A percentile compares a stretch with the other conserved stretches of the same genome.
Conservation (phyloP, 2,113 vertebrate species). For the Athene noctua region DNA sequence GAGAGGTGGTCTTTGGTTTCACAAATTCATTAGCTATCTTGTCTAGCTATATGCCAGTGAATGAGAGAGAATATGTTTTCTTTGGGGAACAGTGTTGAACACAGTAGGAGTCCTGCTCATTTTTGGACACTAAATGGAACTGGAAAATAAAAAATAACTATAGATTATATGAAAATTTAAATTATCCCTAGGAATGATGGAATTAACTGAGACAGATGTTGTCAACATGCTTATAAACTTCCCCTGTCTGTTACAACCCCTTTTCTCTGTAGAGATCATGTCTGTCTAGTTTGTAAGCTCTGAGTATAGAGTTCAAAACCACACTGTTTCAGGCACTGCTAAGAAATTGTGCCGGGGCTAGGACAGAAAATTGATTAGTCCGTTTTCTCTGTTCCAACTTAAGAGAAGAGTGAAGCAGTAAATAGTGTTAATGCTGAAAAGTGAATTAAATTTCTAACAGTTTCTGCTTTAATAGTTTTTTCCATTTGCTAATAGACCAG, state of each 20-base stretch:
- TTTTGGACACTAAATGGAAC: background rate
- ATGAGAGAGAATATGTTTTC: background rate
- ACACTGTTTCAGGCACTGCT: background rate
- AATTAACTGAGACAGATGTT: background rate
- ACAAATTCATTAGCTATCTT: background rate
- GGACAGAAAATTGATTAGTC: constrained; percentile 42
- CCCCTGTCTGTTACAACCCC: background rate
- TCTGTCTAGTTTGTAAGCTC: background rate
- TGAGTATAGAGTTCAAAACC: background rate
- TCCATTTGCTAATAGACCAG: constrained; percentile 61
- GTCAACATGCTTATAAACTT: background rate
- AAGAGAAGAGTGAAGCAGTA: constrained; percentile 22
- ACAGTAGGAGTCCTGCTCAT: background rate
- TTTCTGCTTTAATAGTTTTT: constrained; percentile 63
- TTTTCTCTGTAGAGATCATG: background rate
- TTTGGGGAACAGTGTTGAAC: background rate
- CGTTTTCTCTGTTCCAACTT: constrained; percentile 12
- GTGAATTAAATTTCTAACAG: constrained; percentile 57
- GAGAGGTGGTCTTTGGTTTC: background rate
- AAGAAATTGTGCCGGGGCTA: constrained; percentile 4
- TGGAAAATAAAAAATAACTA: background rate
- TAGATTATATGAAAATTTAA: background rate
- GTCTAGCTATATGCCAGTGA: background rate
- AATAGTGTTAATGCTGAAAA: constrained; percentile 42
- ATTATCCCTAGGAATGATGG: background rate